Base-by-base conservation (phyloP, 2,888 invertebrate species). In the Pollenia amentaria region DNA sequence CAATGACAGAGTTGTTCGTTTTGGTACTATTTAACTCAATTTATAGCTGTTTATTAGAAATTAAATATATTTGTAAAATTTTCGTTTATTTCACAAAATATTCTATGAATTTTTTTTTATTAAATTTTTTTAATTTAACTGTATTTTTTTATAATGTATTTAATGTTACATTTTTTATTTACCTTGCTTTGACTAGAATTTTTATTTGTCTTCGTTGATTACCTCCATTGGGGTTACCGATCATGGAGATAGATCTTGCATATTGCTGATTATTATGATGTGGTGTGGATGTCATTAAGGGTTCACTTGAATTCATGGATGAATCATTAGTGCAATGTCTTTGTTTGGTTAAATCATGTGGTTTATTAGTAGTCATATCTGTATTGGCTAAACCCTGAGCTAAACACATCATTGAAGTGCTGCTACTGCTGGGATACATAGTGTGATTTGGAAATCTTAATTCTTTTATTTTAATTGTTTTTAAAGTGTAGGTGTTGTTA, bases 101-200 rank as follows among this genome's bases (percentile, higher is more conserved):
- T 40, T 60, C 14, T 18, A 7, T 53, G 9, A 16, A 16, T 16
- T 40, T 18, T 18, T 44, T 44, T 12, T 12, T 0, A 44, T 18
- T 16, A 8, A 21, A 38, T 11, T 18, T 44, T 44, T 18, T 44
- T 46, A 14, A 18, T 65, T 16, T 38, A 38, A 14, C 38, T 18
- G 2, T 2, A 60, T 64, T 9, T 64, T 4, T 11, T 12, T 14
- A 12, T 0, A 51, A 21, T 57, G 4, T 6, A 11, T 60, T 14
- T 16, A 3, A 14, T n/a, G 14, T 40, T 6, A 29, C 29, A 29
- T 18, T 8, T 48, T 6, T 55, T 38, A 70, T 40, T 87, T 87
- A 87, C 87, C 87, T 75, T 76, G 87, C 84, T 80, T 84, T 87
- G 44, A 87, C 80, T 67, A 87, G 46, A 40, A 77, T 73, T 65